Base-by-base conservation (phyloP, 2,797 vertebrate genomes). In the Darevskia nairensis region DNA sequence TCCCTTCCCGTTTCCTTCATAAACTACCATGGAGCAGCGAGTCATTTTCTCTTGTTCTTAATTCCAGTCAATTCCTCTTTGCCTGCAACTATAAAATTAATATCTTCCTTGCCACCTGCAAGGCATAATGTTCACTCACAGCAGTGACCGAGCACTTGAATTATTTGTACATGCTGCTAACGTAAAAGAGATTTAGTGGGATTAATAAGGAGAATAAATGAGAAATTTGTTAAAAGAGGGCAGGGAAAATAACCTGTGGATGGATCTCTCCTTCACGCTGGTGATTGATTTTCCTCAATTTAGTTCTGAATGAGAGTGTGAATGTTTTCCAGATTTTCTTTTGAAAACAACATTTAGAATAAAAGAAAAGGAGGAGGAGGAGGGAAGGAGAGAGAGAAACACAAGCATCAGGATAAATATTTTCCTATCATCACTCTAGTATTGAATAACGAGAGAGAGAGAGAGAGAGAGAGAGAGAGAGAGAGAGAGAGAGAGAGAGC, bases 51-150 rank as follows among this genome's bases (percentile, higher is more conserved):
- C 76, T 64, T 50, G 46, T 17, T 81, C n/a, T 81, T 89, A 89
- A 85, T 89, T 85, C 83, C 83, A 89, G 59, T 69, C 83, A 81
- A 89, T 85, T 89, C 86, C 72, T 89, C 84, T 79, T 82, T 86
- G 80, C 80, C 44, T 25, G 50, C 74, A 82, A 83, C 74, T 46
- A 61, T 78, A 89, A 83, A 86, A 89, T 89, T 86, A 86, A 89
- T 86, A 82, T 86, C 46, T 86, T 78, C 71, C 32, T 82, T 82
- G 78, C 85, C 83, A 89, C 88, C 80, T 83, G 74, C 50, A 21
- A 79, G 85, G 89, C 85, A 89, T 86, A 86, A 71, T 46, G 55
- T 86, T 86, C 66, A 29, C 72, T 86, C 64, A 64, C 50, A 32
- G 17, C 80, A 64, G 50, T 86, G 64, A 89, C 41, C 27, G 39